These are phyloP conservation scores for Zaprionus tsacasi DNA, from an alignment of 1,140 invertebrate species.

Conservation along the genomic window DNA sequence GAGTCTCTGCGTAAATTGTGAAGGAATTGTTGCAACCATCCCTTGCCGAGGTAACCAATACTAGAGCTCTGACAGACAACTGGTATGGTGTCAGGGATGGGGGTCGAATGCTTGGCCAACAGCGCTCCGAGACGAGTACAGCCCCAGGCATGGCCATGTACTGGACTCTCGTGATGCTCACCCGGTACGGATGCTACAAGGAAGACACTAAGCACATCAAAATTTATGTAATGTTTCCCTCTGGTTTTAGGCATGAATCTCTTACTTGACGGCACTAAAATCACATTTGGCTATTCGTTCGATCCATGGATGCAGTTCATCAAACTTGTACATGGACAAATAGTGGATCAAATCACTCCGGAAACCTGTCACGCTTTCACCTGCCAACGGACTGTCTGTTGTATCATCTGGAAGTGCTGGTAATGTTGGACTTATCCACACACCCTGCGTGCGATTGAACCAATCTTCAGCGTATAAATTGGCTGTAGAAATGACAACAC, in stretches of 20 bases:
- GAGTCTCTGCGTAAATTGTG: conserved; percentile 1
- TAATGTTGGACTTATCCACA: conserved; percentile 21
- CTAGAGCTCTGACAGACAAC: conserved; percentile 93
- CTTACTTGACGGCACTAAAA: conserved; percentile 91
- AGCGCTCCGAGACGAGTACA: conserved; percentile 5
- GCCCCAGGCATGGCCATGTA: not conserved
- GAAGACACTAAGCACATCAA: conserved; percentile 16
- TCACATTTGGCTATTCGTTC: conserved; percentile 89
- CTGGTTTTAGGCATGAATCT: conserved; percentile 69
- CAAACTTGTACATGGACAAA: conserved; percentile 89
- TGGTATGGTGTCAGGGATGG: conserved; percentile 72
- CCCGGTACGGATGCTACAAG: conserved; percentile 15
- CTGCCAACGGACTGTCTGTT: not conserved
- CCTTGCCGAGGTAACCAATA: conserved; percentile 92
- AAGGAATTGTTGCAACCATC: conserved; percentile 88
- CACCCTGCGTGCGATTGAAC: conserved; percentile 2
- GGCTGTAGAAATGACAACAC: conserved; percentile 95
- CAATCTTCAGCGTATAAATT: conserved; percentile 85
- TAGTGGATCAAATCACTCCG: conserved; percentile 85
- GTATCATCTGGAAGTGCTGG: not conserved
- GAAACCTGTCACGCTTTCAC: conserved; percentile 23
- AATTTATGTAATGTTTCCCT: not conserved
- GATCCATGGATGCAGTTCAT: conserved; percentile 89
- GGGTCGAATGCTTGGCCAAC: conserved; percentile 87
- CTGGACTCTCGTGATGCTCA: not conserved